Evolutionary conservation across 2,113 vertebrate species (phyloP).

Genomic region (Zosterops pallidus): DNA sequence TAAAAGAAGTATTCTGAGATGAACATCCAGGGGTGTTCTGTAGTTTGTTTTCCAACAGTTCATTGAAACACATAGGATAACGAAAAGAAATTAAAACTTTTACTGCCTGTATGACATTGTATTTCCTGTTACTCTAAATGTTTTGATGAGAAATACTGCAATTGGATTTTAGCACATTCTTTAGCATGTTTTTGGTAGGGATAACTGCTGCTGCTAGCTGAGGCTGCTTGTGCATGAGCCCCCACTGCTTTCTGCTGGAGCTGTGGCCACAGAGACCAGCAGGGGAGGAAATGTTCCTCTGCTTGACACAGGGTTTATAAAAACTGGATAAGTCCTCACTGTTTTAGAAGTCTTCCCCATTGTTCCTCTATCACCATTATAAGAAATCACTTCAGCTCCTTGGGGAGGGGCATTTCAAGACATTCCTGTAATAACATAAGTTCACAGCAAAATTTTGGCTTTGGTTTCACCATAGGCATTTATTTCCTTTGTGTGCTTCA

Average conservation of each 20-base stretch:
- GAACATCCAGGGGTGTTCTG: background rate
- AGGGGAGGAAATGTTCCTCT: background rate
- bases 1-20: background rate
- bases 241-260: background rate
- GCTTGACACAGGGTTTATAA: background rate
- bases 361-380: background rate
- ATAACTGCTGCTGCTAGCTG: background rate
- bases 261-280: rapidly evolving
- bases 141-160: background rate
- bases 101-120: background rate
- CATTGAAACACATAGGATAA: background rate
- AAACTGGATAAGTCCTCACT: background rate
- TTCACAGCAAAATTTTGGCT: background rate
- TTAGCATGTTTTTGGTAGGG: background rate
- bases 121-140: background rate
- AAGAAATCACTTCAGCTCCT: background rate
- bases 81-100: background rate
- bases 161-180: background rate
- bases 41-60: background rate
- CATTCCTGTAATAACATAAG: background rate
- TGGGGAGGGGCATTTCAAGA: background rate
- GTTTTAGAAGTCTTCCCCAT: background rate
- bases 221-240: background rate
- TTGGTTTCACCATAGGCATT: background rate
- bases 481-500: background rate